Evolutionary conservation across 2,113 vertebrate genomes (phyloP).

Genomic region (Ursus arctos): DNA sequence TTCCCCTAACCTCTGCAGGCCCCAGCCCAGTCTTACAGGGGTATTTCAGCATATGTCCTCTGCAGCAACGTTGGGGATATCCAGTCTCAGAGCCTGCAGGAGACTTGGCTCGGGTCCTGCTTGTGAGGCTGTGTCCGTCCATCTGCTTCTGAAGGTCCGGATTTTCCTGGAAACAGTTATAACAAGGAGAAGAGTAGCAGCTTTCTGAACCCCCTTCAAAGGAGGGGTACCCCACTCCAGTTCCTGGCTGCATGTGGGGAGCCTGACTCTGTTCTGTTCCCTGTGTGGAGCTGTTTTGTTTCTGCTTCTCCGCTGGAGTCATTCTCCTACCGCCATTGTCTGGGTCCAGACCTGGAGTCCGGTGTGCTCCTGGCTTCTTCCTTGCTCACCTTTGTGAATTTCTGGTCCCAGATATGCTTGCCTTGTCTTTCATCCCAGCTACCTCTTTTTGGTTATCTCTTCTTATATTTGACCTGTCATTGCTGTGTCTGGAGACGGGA

Average conservation of each 20-base stretch:
- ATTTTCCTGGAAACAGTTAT: conserved; percentile 11
- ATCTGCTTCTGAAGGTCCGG: neutral
- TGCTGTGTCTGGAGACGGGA: neutral
- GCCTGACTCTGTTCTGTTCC: neutral
- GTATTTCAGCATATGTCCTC: neutral
- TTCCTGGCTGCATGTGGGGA: neutral
- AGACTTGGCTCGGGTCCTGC: neutral
- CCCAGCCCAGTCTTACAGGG: neutral
- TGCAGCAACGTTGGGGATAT: neutral
- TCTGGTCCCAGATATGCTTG: conserved; percentile 9
- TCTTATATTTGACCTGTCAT: neutral
- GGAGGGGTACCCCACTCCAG: neutral
- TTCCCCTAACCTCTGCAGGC: too few species aligned
- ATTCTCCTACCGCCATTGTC: neutral
- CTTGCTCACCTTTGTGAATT: neutral
- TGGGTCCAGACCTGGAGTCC: neutral
- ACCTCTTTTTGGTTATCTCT: neutral
- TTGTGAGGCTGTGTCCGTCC: neutral
- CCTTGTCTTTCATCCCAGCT: neutral
- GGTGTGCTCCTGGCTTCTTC: neutral
- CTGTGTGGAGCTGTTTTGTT: neutral
- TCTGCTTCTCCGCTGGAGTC: neutral
- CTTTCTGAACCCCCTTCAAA: neutral
- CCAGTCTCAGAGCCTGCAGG: neutral
- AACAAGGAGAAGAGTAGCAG: neutral